These are phyloP conservation scores for Caiman crocodilus DNA, from an alignment of 2,797 vertebrate species.

Conservation along the genomic window DNA sequence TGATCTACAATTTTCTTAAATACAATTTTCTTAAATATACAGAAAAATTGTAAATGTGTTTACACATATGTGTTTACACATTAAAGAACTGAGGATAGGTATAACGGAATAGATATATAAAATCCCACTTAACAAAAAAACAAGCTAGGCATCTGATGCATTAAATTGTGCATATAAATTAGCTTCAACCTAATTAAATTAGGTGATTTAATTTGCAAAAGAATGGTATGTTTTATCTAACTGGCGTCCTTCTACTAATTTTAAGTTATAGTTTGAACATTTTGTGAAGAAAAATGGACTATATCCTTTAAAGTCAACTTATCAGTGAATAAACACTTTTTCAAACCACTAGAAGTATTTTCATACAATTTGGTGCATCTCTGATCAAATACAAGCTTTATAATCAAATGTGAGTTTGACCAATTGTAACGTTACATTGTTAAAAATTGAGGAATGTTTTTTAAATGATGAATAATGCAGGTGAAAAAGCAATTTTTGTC, in stretches of 20 bases:
- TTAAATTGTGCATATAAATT: neutral
- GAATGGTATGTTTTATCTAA: neutral
- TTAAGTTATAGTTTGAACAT: neutral
- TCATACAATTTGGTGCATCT: neutral
- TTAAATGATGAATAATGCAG: conserved; percentile 1
- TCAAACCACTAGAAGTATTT: conserved; percentile 5
- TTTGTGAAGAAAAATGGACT: neutral
- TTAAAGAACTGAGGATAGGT: neutral
- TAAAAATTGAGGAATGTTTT: conserved; percentile 5
- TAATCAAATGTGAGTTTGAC: neutral
- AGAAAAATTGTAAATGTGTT: neutral
- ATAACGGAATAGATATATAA: neutral
- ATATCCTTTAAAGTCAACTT: neutral
- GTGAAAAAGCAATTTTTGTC: conserved; percentile 30
- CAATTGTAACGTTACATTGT: neutral
- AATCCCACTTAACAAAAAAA: neutral
- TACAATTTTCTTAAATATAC: neutral
- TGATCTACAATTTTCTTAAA: neutral
- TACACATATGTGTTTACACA: neutral
- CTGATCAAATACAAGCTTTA: neutral
- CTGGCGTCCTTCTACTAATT: neutral
- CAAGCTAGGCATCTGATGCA: neutral
- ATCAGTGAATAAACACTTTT: neutral
- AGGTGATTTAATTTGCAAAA: neutral
- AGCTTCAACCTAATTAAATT: neutral